These are phyloP conservation scores for Ctenodactylus gundi DNA, from an alignment of 2,113 vertebrate species.

Conservation along the genomic window DNA sequence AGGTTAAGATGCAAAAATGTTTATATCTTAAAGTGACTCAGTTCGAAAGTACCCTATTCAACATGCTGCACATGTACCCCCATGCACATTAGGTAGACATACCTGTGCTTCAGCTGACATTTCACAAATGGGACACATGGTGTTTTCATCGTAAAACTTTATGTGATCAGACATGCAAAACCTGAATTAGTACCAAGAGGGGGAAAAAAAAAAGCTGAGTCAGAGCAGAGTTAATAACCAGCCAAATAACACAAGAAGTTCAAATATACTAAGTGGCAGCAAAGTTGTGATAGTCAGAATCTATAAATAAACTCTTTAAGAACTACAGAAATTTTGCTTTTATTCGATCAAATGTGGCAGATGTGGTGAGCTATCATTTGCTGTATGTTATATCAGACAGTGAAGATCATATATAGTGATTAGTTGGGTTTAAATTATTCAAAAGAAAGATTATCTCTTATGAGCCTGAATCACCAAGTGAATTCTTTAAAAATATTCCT, in stretches of 20 bases:
- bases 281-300: not conserved
- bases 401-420: not conserved
- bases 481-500: not conserved
- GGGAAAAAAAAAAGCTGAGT: not conserved
- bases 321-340: not conserved
- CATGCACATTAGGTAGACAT: not conserved
- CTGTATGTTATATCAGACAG: not conserved
- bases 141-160: constrained; percentile 21
- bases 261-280: not conserved
- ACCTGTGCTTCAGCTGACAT: not conserved
- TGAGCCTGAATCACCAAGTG: not conserved
- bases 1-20: not conserved
- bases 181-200: not conserved
- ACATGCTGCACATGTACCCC: not conserved
- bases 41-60: not conserved
- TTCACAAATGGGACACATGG: constrained; percentile 20
- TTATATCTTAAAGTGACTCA: not conserved
- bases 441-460: not conserved
- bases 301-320: not conserved
- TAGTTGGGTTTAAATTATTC: not conserved
- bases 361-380: not conserved
- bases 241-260: not conserved
- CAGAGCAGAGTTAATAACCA: not conserved
- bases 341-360: not conserved
- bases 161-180: constrained; percentile 32